Base-by-base conservation (phyloP, 1,140 invertebrate genomes). In the Euura lappo region DNA sequence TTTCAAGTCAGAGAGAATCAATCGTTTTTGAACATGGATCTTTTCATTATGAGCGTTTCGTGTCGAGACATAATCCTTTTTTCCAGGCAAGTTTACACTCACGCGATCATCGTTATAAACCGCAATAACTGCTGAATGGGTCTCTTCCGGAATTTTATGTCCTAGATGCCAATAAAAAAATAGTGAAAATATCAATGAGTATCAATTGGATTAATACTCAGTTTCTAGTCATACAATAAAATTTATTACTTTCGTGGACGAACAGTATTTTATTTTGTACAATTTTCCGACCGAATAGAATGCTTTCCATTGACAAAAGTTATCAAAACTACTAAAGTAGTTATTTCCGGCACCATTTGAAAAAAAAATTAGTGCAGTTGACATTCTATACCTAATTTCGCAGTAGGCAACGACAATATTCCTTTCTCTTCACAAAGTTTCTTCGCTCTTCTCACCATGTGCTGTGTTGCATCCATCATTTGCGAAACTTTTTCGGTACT, bases 1-100 rank as follows among this genome's bases (percentile, higher is more conserved):
- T 73, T 44, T 71, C 28, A 68, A 65, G 65, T 75, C 69, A 13
- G 68, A 75, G 8, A 67, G 68, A 13, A 68, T 71, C 4, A 75
- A 69, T 13, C 51, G 70, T 69, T 72, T 75, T 70, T 72, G 74
- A n/a, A 60, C 60, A 47, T 68, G 45, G 11, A n/a, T 13, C 60
- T 44, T 45, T 43, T 51, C 65, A 42, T 43, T 64, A 46, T 47
- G 68, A 64, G 65, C 43, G 68, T 46, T n/a, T 44, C 70, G 65
- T 69, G 67, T 45, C 5, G 71, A 72, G 5, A 72, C 71, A 44
- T 72, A 72, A 8, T 72, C 71, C 4, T 72, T 72, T 66, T 72
- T 72, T 4, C 71, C 44, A 72, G 28, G 71, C 71, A 72, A 44
- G 10, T 42, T 72, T 43, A 66, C 8, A 43, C 71, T 72, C 10